A percentile compares a stretch with the other conserved stretches of the same genome.
Conservation (phyloP, 2,888 invertebrate genomes). For the Drosophila putrida region DNA sequence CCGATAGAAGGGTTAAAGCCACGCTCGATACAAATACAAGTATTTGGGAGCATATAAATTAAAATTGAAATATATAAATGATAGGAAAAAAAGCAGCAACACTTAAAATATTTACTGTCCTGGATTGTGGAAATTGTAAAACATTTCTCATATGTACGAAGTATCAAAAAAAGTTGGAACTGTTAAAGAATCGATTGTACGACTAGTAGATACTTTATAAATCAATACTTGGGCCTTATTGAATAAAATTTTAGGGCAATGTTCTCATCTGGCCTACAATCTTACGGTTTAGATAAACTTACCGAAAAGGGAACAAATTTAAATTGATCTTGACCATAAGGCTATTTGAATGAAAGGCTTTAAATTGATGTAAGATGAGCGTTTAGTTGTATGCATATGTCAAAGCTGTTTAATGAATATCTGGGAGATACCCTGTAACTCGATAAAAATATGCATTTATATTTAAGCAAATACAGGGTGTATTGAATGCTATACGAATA, state of each 20-base stretch:
- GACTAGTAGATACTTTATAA: not conserved
- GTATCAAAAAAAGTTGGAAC: conserved; percentile 14
- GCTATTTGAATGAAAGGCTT: too few relatives aligned
- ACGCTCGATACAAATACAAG: conserved; percentile 18
- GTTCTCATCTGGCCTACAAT: too few relatives aligned
- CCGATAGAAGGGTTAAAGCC: not conserved
- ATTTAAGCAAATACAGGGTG: not conserved
- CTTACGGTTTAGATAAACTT: not conserved
- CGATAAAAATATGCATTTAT: too few relatives aligned
- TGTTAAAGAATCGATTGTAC: too few relatives aligned
- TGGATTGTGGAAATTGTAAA: conserved; percentile 71
- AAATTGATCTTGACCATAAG: too few relatives aligned
- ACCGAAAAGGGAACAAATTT: too few relatives aligned
- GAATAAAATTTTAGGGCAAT: too few relatives aligned
- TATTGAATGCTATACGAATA: conserved; percentile 1
- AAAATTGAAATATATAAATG: conserved; percentile 76
- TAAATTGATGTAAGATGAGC: too few relatives aligned
- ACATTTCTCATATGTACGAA: conserved; percentile 61
- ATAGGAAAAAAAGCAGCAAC: conserved; percentile 53
- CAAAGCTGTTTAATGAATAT: too few relatives aligned
- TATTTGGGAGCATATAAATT: conserved; percentile 72
- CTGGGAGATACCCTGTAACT: too few relatives aligned
- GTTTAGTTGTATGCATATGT: too few relatives aligned
- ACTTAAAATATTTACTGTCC: conserved; percentile 74
- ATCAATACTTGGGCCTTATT: not conserved